Percentiles rank a stretch among this genome's conserved stretches.
These are phyloP conservation scores for Varroa destructor DNA, from an alignment of 1,140 invertebrate species.

Conservation along the genomic window DNA sequence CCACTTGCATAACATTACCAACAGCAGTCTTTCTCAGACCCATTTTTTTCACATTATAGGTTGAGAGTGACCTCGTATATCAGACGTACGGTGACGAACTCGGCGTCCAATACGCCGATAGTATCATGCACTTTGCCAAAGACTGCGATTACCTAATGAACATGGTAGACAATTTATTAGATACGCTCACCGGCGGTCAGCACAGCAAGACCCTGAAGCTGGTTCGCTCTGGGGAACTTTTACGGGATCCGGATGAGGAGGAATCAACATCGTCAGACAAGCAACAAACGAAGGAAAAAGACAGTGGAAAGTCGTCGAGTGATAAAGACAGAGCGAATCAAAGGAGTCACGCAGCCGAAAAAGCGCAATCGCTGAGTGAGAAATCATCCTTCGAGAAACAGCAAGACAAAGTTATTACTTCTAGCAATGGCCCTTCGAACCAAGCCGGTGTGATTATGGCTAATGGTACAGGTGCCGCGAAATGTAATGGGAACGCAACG, in stretches of 20 bases:
- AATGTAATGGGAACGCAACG: no score
- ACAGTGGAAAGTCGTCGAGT: neutral
- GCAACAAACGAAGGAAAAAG: constrained; percentile 12
- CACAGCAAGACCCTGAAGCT: constrained; percentile 56
- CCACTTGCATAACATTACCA: no score
- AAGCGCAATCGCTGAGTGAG: constrained; percentile 21
- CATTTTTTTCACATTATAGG: neutral
- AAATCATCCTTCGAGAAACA: neutral
- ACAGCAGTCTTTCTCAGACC: no score
- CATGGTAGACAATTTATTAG: constrained; percentile 68
- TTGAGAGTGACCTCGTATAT: constrained; percentile 74
- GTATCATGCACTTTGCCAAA: constrained; percentile 64
- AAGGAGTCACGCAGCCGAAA: neutral
- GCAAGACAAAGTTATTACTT: constrained; percentile 1
- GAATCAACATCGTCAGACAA: constrained; percentile 29
- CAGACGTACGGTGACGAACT: constrained; percentile 78
- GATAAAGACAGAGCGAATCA: neutral
- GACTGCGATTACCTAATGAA: constrained; percentile 64
- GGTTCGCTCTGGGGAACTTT: neutral
- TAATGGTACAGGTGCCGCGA: no score
- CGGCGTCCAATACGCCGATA: constrained; percentile 72
- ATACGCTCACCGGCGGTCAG: constrained; percentile 66
- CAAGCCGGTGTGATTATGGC: no score
- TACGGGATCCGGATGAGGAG: constrained; percentile 30
- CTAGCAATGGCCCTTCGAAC: constrained; percentile 1